phyloP scores from a whole-genome alignment of 2,888 invertebrate genomes.

The Melinaea menophilus region DNA sequence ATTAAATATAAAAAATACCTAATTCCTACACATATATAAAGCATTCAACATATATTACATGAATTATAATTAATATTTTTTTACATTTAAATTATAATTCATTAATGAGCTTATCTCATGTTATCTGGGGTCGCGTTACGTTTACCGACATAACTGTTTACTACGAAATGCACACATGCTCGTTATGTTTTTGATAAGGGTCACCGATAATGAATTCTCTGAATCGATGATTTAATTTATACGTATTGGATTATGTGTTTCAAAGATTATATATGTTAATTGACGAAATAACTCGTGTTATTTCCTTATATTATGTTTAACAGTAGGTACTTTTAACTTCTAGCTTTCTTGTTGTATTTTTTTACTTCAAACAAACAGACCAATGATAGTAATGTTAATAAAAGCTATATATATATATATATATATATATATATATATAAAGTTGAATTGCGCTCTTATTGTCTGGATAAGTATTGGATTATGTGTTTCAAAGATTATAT shows the following conservation, averaged over 20 bases:
- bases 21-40: too few relatives aligned
- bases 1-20: too few relatives aligned
- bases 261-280: not conserved
- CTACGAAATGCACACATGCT: constrained; percentile 27
- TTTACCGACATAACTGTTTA: constrained; percentile 19
- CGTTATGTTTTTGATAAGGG: constrained; percentile 13
- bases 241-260: not conserved
- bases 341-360: too few relatives aligned
- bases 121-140: constrained; percentile 20
- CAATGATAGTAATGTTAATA: too few relatives aligned
- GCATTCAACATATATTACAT: too few relatives aligned
- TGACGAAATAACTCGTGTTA: too few relatives aligned
- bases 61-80: not conserved
- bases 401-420: too few relatives aligned
- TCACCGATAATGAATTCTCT: constrained; percentile 22
- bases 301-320: too few relatives aligned
- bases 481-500: not conserved
- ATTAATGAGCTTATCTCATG: constrained; percentile 18
- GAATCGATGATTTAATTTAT: constrained; percentile 13
- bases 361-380: too few relatives aligned
- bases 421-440: too few relatives aligned
- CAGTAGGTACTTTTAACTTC: too few relatives aligned
- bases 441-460: too few relatives aligned
- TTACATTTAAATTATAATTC: constrained; percentile 10
- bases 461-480: not conserved